Evolutionary conservation across 1,140 invertebrate genomes (phyloP), one percentile per base, ranked within the genome.

Genomic region (Caenorhabditis elegans): DNA sequence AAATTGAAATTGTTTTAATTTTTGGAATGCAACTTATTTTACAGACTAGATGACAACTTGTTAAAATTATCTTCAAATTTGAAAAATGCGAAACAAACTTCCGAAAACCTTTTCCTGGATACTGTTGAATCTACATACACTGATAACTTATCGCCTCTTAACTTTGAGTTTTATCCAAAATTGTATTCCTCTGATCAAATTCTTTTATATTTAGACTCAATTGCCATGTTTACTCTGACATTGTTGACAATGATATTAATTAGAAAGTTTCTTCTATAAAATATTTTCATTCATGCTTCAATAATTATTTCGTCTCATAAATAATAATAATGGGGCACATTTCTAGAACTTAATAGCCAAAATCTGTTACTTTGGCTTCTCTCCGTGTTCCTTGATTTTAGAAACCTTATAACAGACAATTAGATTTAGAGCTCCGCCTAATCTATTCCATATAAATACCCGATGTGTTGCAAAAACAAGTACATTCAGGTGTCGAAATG

Each of bases 401-500:
- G 60, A 70, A 70, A 70, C 60, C 60, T 43, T 26, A 34, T 8
- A 60, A 70, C 60, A 70, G 36, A 39, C 17, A 22, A 70, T 70
- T 70, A 70, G 31, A 31, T 70, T 43, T 34, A 11, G 24, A 34
- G 60, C 60, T 70, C 60, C 60, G 34, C 60, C 60, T 70, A 39
- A 70, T 70, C 34, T 34, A 22, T n/a, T 70, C 34, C 5, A 15
- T 39, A 70, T 70, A 70, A 70, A 70, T 19, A 39, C 5, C 10
- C 8, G 13, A 1, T 43, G 13, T 15, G n/a, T 22, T 17, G 31
- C 5, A 15, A 70, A 24, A 70, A 43, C 19, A 39, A 36, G 60
- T 70, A 13, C 60, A 70, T 70, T 39, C 31, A 70, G 60, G 31
- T 70, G 60, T 70, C 60, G 39, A 60, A 15, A 70, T 70, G 60